phyloP scores from a whole-genome alignment of 35 echinoderm and acorn worm genomes.

The Nesometra sesokonis region DNA sequence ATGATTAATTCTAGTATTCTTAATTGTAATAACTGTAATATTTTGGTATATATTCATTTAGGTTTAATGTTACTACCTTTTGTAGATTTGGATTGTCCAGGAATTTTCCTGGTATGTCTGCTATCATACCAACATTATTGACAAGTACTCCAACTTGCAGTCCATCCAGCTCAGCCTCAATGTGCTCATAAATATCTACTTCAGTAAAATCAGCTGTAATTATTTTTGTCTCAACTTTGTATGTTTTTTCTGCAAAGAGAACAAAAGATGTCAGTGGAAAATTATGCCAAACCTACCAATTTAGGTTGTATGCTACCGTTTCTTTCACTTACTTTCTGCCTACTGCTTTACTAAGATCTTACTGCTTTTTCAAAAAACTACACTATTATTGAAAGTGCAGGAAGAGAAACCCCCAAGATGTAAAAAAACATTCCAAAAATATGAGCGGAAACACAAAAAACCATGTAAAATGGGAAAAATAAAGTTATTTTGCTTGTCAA shows the following conservation, averaged over 20 bases:
- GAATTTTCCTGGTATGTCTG: slow-evolving; percentile 56
- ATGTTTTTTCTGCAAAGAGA: slow-evolving; percentile 38
- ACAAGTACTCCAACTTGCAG: slow-evolving; percentile 73
- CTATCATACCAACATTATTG: slow-evolving; percentile 90
- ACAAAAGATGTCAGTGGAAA: background rate
- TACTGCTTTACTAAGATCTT: too few species aligned
- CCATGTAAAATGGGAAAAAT: too few species aligned
- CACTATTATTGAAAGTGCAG: too few species aligned
- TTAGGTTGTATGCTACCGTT: too few species aligned
- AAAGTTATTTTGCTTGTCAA: too few species aligned
- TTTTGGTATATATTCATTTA: background rate
- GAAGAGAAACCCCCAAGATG: too few species aligned
- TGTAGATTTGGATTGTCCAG: slow-evolving; percentile 36
- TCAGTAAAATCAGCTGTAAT: slow-evolving; percentile 59
- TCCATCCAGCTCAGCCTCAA: slow-evolving; percentile 26
- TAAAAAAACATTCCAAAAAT: too few species aligned
- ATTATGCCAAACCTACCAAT: too few species aligned
- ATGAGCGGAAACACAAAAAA: too few species aligned
- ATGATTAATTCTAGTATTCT: background rate
- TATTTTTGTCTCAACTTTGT: slow-evolving; percentile 72
- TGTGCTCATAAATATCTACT: slow-evolving; percentile 34
- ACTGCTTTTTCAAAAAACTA: too few species aligned
- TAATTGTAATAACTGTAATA: background rate
- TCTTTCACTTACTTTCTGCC: too few species aligned
- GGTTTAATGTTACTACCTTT: slow-evolving; percentile 24